A percentile compares a stretch with the other conserved stretches of the same genome.
Evolutionary conservation across 2,113 vertebrate species (phyloP).

Genomic region (Limnothrissa miodon): DNA sequence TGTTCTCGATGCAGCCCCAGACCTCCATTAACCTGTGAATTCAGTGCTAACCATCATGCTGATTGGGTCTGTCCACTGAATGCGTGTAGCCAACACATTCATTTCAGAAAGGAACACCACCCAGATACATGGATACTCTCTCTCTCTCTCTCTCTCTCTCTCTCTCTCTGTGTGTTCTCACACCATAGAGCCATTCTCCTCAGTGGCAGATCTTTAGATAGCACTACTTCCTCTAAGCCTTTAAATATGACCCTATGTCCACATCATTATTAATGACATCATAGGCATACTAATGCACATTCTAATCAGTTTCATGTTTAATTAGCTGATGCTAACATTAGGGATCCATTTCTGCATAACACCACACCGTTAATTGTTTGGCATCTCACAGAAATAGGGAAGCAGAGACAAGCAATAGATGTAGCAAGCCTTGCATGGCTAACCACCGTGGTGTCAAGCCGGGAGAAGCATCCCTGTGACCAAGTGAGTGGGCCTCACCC

Average conservation of each 20-base stretch:
- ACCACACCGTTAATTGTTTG: conserved; percentile 10
- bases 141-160: no score
- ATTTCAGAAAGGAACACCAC: not conserved
- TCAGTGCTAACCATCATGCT: conserved; percentile 35
- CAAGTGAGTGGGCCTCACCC: conserved; percentile 42
- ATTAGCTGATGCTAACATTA: conserved; percentile 7
- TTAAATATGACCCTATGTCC: not conserved
- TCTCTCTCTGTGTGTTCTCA: no score
- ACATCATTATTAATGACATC: conserved; percentile 27
- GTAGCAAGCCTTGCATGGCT: conserved; percentile 26
- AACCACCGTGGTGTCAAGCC: conserved; percentile 29
- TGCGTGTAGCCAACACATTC: conserved; percentile 20
- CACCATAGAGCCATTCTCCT: no score
- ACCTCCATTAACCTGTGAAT: conserved; percentile 38
- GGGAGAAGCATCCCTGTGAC: conserved; percentile 34
- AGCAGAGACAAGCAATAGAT: not conserved
- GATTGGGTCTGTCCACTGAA: conserved; percentile 42
- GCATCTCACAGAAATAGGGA: not conserved
- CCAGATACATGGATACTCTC: no score
- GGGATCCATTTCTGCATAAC: not conserved
- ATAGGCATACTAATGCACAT: conserved; percentile 25
- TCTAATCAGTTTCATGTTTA: not conserved
- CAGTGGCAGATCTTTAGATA: not conserved
- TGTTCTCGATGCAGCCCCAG: conserved; percentile 39
- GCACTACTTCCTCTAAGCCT: not conserved